Percentiles rank a stretch among this genome's conserved stretches.
Evolutionary conservation across 1,140 invertebrate genomes (phyloP).

Genomic region (Camponotus pennsylvanicus): DNA sequence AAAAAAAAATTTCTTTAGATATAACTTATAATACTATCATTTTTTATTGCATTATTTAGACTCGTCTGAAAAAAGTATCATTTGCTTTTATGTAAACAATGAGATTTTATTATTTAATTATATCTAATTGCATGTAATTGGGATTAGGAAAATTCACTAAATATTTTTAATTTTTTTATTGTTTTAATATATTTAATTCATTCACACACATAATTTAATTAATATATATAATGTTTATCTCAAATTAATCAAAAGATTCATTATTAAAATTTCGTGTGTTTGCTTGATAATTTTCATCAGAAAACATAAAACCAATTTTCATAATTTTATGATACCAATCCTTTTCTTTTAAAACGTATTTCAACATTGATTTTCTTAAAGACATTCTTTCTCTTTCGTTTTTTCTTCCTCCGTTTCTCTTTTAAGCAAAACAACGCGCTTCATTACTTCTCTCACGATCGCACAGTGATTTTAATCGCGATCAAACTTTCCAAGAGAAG

Average conservation of each 20-base stretch:
- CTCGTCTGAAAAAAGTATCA: background rate
- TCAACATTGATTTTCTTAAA: slow-evolving; percentile 7
- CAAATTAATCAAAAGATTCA: background rate
- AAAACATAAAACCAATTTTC: background rate
- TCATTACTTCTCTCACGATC: slow-evolving; percentile 17
- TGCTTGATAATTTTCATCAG: background rate
- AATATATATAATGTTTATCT: too few species aligned
- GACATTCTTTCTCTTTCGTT: background rate
- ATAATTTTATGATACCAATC: background rate
- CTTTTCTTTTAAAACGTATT: background rate
- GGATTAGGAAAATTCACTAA: background rate
- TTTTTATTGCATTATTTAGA: background rate
- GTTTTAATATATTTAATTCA: background rate
- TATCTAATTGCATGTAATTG: too few species aligned
- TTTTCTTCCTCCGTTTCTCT: too few species aligned
- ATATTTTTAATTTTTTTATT: background rate
- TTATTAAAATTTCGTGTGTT: background rate
- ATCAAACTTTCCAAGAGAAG: slow-evolving; percentile 49
- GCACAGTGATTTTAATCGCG: slow-evolving; percentile 55
- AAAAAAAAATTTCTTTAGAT: background rate
- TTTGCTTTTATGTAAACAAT: background rate
- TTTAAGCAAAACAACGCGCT: slow-evolving; percentile 11
- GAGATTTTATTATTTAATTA: background rate
- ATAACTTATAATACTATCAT: background rate
- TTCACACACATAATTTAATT: too few species aligned